phyloP scores from a whole-genome alignment of 2,888 invertebrate genomes.

The Chloroclysta siterata region DNA sequence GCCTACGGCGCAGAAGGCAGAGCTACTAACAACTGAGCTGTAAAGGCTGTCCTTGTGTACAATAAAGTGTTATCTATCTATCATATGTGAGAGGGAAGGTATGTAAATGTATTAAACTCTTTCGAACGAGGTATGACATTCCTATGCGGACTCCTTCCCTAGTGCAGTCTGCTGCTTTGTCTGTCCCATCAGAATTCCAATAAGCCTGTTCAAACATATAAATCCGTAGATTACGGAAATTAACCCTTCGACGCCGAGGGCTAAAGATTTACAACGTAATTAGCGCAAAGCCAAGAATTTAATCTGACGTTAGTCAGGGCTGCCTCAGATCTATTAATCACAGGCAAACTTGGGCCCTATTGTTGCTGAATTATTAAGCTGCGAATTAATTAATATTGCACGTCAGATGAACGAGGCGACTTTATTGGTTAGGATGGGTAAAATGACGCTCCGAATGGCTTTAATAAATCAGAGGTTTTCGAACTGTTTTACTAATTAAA shows the following conservation, averaged over 20 bases:
- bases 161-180: too few relatives aligned
- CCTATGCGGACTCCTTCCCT: too few relatives aligned
- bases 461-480: constrained; percentile 17
- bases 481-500: constrained; percentile 9
- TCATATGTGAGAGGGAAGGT: too few relatives aligned
- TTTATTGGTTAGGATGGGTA: constrained; percentile 39
- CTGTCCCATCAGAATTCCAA: not conserved
- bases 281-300: constrained; percentile 43
- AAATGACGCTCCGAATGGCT: constrained; percentile 45
- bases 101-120: too few relatives aligned
- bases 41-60: too few relatives aligned
- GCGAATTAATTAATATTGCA: constrained; percentile 54
- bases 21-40: too few relatives aligned
- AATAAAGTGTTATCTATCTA: too few relatives aligned
- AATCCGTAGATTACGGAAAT: constrained; percentile 34
- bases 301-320: constrained; percentile 44
- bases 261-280: constrained; percentile 42
- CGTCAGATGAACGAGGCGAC: constrained; percentile 44
- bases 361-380: constrained; percentile 50
- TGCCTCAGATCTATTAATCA: constrained; percentile 49
- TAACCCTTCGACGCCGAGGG: constrained; percentile 39
- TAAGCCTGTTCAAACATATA: constrained; percentile 23
- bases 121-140: too few relatives aligned
- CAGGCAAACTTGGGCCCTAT: constrained; percentile 41
- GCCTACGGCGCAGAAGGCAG: too few relatives aligned